Evolutionary conservation across 2,113 vertebrate species (phyloP).

Genomic region (Canis aureus): DNA sequence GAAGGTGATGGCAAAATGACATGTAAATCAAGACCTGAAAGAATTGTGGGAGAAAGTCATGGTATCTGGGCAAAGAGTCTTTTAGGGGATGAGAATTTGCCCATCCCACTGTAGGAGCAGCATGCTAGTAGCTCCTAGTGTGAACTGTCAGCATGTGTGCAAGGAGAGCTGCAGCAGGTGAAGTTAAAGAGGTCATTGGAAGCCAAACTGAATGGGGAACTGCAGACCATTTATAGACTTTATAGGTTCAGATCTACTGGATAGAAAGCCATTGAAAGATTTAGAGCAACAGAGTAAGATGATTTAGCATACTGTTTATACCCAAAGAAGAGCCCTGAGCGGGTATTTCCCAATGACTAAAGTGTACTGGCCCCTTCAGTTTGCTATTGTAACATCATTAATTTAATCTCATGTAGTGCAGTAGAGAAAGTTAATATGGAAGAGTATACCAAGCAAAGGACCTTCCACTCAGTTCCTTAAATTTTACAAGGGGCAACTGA

Average conservation of each 20-base stretch:
- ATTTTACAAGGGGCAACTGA: background rate
- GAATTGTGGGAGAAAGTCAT: background rate
- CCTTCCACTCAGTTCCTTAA: background rate
- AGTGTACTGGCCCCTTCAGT: background rate
- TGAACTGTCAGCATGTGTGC: no score
- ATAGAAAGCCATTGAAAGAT: background rate
- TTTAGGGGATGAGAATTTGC: background rate
- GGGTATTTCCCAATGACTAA: background rate
- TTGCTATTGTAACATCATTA: background rate
- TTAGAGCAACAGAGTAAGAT: background rate
- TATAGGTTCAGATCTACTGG: background rate
- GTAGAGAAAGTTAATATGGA: background rate
- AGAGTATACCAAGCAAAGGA: background rate
- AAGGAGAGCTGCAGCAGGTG: background rate
- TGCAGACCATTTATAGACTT: background rate
- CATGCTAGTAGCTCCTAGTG: background rate
- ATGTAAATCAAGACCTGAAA: background rate
- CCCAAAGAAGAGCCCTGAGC: background rate
- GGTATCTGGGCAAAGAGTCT: background rate
- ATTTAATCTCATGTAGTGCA: background rate
- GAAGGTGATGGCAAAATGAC: background rate
- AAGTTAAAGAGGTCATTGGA: no score
- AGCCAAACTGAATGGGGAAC: background rate
- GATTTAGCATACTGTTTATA: background rate
- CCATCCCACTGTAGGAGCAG: background rate